Evolutionary conservation across 1,140 invertebrate genomes (phyloP).

Genomic region (Limonius californicus): DNA sequence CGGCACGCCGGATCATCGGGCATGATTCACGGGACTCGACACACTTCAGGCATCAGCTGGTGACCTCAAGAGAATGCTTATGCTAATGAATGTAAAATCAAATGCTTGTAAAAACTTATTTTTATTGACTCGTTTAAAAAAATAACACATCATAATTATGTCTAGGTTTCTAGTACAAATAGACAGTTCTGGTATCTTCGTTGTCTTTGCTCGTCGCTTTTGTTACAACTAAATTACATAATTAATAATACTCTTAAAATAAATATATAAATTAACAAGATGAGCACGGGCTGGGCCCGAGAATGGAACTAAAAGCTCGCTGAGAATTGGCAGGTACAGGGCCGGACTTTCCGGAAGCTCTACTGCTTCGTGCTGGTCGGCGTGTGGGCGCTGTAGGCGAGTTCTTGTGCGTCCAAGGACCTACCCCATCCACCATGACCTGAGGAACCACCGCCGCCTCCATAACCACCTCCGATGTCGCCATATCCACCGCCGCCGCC

Average conservation of each 20-base stretch:
- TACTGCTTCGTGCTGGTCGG: slow-evolving; percentile 38
- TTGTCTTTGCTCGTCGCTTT: slow-evolving; percentile 32
- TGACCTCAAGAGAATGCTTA: not conserved
- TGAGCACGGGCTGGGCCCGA: slow-evolving; percentile 19
- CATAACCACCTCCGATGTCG: slow-evolving; percentile 53
- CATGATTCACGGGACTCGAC: not conserved
- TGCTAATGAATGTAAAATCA: not conserved
- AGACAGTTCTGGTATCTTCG: slow-evolving; percentile 31
- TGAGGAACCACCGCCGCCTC: slow-evolving; percentile 57
- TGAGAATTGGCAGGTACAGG: slow-evolving; percentile 46
- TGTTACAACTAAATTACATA: slow-evolving; percentile 22
- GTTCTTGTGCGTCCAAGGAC: slow-evolving; percentile 64
- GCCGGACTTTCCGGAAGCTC: slow-evolving; percentile 26
- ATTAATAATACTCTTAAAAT: slow-evolving; percentile 26
- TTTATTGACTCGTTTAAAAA: slow-evolving; percentile 28
- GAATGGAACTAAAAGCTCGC: no score
- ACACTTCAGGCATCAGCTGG: not conserved
- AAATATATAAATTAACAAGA: slow-evolving; percentile 29
- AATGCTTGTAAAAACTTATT: slow-evolving; percentile 11
- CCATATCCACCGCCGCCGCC: slow-evolving; percentile 53
- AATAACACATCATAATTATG: slow-evolving; percentile 30
- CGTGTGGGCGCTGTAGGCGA: slow-evolving; percentile 69
- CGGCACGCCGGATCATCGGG: not conserved
- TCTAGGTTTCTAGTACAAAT: slow-evolving; percentile 27
- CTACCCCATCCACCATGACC: slow-evolving; percentile 67